These are phyloP conservation scores for Lytechinus pictus DNA, from an alignment of 35 echinoderm and acorn worm genomes.

Conservation along the genomic window DNA sequence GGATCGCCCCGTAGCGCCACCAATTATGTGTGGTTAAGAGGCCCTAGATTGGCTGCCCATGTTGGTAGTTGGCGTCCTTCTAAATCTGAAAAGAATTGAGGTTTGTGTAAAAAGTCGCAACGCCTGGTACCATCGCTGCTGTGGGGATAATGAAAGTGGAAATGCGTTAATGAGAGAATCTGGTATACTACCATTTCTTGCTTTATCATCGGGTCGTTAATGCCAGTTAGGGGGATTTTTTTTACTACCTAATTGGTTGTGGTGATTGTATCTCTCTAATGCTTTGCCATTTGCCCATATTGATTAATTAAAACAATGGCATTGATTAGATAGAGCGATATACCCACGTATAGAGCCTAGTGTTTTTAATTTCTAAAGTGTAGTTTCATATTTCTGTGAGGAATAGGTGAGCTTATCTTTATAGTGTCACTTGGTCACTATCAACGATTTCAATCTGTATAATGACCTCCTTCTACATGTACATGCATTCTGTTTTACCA, in stretches of 20 bases:
- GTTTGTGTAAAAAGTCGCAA: background rate
- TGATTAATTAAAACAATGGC: background rate
- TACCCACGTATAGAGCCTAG: background rate
- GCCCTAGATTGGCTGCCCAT: background rate
- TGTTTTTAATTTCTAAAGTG: background rate
- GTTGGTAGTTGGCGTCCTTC: background rate
- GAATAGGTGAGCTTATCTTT: background rate
- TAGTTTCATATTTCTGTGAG: background rate
- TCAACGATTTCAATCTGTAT: no score
- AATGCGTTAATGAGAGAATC: background rate
- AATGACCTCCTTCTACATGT: no score
- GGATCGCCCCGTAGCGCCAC: background rate
- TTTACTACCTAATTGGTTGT: background rate
- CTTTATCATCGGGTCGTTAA: background rate
- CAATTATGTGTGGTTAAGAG: slow-evolving; percentile 1
- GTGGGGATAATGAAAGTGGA: background rate
- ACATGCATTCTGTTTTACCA: no score
- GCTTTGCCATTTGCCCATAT: background rate
- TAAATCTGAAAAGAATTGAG: background rate
- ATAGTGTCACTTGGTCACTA: no score
- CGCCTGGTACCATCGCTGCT: background rate
- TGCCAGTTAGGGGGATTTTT: background rate
- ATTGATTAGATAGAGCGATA: background rate
- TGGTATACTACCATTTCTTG: background rate
- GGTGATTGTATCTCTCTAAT: background rate